Base-by-base conservation (phyloP, 1,140 invertebrate genomes). In the Camponotus vicinus region DNA sequence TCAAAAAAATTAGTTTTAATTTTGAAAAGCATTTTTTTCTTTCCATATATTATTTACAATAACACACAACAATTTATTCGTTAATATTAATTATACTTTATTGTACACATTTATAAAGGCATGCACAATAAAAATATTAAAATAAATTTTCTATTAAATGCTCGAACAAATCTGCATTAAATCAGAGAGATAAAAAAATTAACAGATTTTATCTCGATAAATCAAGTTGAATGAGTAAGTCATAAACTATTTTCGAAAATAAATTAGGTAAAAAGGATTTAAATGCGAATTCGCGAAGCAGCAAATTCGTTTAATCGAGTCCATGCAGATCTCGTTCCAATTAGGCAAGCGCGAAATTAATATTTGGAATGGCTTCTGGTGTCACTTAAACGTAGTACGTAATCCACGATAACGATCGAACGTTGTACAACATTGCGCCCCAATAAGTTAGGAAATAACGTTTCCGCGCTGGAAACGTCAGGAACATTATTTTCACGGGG, bases 381-480 rank as follows among this genome's bases (percentile, higher is more conserved):
- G 40, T 59, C 55, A 49, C 57, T 80, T 75, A 83, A 83, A 61
- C 13, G 27, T 42, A n/a, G 13, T 59, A 73, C 67, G 73, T 73
- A 75, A 73, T 83, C 57, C 55, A 27, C 13, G 79, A 83, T 83
- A 83, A 83, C 69, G 79, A 83, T 83, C 55, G 79, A 70, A 49
- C 40, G 55, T 83, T 83, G 69, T 61, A 70, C 55, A 83, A 75
- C 79, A 83, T 63, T 9, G 27, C 69, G 18, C 69, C 27, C 27
- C 69, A 70, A 83, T 83, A 83, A 83, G 79, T 83, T 83, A 63
- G 57, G 69, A 83, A 83, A 83, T 83, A 83, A 32, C 40, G 79
- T 73, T 83, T 83, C 69, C 79, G 79, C 40, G 5, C 40, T 83
- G 69, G 40, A 83, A 83, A 83, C 79, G 40, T 75, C 69, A 83